A percentile compares a stretch with the other conserved stretches of the same genome.
Conservation (phyloP, 2,888 invertebrate species). For the Nudaria mundana region DNA sequence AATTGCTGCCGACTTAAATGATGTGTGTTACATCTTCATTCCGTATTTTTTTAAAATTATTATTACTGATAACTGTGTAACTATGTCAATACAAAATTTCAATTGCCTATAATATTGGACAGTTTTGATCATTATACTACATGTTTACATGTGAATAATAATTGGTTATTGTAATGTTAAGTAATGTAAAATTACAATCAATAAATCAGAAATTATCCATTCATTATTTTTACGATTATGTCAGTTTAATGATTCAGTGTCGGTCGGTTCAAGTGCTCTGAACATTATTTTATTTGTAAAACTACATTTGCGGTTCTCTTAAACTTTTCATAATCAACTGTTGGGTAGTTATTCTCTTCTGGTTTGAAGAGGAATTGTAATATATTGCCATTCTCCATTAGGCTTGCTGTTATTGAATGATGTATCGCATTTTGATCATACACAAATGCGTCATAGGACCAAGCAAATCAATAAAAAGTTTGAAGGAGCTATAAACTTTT, state of each 20-base stretch:
- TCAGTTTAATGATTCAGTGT: slow-evolving; percentile 16
- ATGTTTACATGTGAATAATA: no score
- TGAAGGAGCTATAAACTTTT: no score
- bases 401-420: slow-evolving; percentile 38
- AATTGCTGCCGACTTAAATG: no score
- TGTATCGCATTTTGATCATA: slow-evolving; percentile 12
- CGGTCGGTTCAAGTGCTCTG: slow-evolving; percentile 36
- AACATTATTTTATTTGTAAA: slow-evolving; percentile 32
- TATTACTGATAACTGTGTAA: no score
- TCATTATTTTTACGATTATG: background rate
- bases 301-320: slow-evolving; percentile 37
- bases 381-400: slow-evolving; percentile 64
- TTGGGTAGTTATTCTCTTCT: slow-evolving; percentile 43
- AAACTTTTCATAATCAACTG: slow-evolving; percentile 59
- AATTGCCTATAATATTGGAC: no score
- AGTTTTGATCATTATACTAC: background rate
- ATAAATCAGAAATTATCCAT: background rate
- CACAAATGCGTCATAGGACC: slow-evolving; percentile 20
- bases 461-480: slow-evolving; percentile 11
- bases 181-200: background rate
- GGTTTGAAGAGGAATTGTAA: slow-evolving; percentile 41
- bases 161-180: no score
- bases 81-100: no score
- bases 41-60: no score
- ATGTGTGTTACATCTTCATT: no score